A percentile compares a stretch with the other conserved stretches of the same genome.
Evolutionary conservation across 2,113 vertebrate genomes (phyloP).

Genomic region (Polyodon spathula): DNA sequence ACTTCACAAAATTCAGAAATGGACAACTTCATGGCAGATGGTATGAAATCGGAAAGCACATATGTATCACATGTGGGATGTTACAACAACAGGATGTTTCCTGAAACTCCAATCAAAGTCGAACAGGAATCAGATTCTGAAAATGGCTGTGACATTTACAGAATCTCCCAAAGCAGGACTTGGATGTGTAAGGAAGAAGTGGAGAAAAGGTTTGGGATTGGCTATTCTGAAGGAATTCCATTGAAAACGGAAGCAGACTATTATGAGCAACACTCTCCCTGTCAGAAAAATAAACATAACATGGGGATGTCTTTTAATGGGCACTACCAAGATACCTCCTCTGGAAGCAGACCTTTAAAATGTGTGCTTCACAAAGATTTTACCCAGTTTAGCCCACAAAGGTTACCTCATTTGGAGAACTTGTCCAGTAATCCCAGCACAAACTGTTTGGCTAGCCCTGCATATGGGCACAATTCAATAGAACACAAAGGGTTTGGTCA

Average conservation of each 20-base stretch:
- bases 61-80: slow-evolving; percentile 37
- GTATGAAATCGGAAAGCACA: slow-evolving; percentile 56
- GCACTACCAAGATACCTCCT: slow-evolving; percentile 50
- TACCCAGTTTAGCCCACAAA: slow-evolving; percentile 48
- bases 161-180: slow-evolving; percentile 29
- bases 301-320: slow-evolving; percentile 49
- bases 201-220: slow-evolving; percentile 45
- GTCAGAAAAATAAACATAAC: slow-evolving; percentile 60
- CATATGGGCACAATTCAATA: slow-evolving; percentile 42
- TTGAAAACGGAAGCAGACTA: slow-evolving; percentile 73
- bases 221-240: slow-evolving; percentile 53
- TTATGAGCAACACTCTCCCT: slow-evolving; percentile 56
- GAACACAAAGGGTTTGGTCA: slow-evolving; percentile 56
- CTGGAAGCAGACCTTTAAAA: slow-evolving; percentile 46
- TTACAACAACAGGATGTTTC: slow-evolving; percentile 49
- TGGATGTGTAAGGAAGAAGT: slow-evolving; percentile 54
- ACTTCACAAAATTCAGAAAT: slow-evolving; percentile 46
- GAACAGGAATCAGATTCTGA: slow-evolving; percentile 79
- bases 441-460: slow-evolving; percentile 49
- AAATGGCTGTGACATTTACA: slow-evolving; percentile 52
- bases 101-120: slow-evolving; percentile 74
- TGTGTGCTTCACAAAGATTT: slow-evolving; percentile 55
- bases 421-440: slow-evolving; percentile 40
- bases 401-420: slow-evolving; percentile 54
- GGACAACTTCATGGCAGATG: slow-evolving; percentile 52